Percentiles rank a stretch among this genome's conserved stretches.
phyloP scores from a whole-genome alignment of 23 tunicate genomes.

The Phallusia fumigata region DNA sequence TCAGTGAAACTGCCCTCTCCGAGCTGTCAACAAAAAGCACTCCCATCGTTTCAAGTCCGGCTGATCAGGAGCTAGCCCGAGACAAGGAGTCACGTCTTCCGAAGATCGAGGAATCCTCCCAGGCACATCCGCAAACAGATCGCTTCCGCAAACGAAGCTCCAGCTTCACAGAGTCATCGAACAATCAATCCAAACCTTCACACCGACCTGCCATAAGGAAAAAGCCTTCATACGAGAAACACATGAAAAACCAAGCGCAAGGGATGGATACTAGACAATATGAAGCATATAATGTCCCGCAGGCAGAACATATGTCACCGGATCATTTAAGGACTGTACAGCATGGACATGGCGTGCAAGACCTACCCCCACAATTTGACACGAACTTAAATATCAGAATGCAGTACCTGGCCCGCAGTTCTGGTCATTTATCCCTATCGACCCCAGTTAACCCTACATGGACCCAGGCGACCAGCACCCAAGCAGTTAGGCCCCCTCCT shows the following conservation, averaged over 20 bases:
- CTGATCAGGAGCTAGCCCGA: background rate
- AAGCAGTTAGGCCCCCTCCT: background rate
- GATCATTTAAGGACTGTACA: background rate
- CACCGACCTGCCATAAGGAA: background rate
- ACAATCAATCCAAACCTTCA: background rate
- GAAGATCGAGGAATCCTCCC: conserved; percentile 27
- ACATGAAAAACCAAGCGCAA: conserved; percentile 17
- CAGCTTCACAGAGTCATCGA: conserved; percentile 53
- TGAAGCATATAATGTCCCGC: conserved; percentile 29
- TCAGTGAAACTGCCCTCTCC: conserved; percentile 55
- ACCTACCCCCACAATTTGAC: conserved; percentile 47
- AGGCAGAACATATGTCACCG: background rate
- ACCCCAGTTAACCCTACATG: background rate
- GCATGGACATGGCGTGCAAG: conserved; percentile 31
- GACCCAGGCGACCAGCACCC: background rate
- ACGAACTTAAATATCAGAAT: conserved; percentile 41
- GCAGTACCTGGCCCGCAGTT: conserved; percentile 20
- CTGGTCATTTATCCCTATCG: conserved; percentile 10
- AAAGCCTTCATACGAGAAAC: background rate
- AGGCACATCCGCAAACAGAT: background rate
- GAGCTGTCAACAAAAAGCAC: conserved; percentile 56
- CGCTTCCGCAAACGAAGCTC: conserved; percentile 67
- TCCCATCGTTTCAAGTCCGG: conserved; percentile 31
- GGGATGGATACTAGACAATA: background rate
- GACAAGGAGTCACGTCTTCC: conserved; percentile 10